Evolutionary conservation across 2,888 invertebrate species (phyloP), one percentile per base, ranked within the genome.

Genomic region (Ganaspis brasiliensis): DNA sequence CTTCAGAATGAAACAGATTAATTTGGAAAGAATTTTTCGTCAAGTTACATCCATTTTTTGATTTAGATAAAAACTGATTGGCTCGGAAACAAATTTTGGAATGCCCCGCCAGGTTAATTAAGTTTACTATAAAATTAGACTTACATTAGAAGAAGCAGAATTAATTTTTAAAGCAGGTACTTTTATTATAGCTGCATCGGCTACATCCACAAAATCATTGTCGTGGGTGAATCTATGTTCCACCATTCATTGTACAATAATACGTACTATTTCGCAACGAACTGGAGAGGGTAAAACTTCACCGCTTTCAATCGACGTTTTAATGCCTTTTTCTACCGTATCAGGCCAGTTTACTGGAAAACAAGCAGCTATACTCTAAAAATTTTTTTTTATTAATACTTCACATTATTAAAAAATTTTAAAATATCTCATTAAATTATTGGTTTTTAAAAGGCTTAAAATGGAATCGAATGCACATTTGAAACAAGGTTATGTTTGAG

Each of bases 191-290:
- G 31, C 57, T 6, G 12, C 57, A 14, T 57, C n/a, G 26, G 57
- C 2, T 0, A 57, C 26, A 4, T 57, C 57, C 1, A 8, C 26
- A 1, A 57, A 26, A 14, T 57, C 26, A 5, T 26, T 3, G 14
- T 31, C 12, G 21, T 26, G 2, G 1, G 14, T n/a, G 14, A 57
- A 26, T 26, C 26, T 57, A 3, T 9, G 24, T n/a, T 2, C 4
- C 4, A 1, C 5, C 57, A 57, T 57, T 2, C 1, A 21, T 26
- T 31, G 12, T 1, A 57, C 57, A 9, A 57, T 12, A 14, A 14
- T 24, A 9, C 57, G 57, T 14, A 57, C 14, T 9, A 57, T 57
- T 57, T 57, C 57, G 9, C 57, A 57, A 8, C 57, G 57, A 26
- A 26, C 56, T 4, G 21, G 9, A 21, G 56, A 56, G 21, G 19